Evolutionary conservation across 2,797 vertebrate genomes (phyloP), one percentile per base, ranked within the genome.

Genomic region (Petrocephalus sullivani): DNA sequence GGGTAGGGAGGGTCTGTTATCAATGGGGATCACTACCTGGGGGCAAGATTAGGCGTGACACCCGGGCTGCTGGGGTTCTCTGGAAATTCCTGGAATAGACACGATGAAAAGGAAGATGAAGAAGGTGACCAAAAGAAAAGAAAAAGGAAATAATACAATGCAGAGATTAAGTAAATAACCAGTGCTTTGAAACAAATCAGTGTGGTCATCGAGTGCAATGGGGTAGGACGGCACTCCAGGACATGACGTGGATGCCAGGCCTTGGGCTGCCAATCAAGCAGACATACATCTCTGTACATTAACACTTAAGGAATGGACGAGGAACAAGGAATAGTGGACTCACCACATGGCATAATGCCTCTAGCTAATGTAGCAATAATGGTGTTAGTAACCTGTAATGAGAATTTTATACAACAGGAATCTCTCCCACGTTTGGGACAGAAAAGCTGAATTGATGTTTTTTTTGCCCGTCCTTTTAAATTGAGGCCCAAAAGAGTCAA

Each of bases 31-130:
- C 92, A 92, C 96, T 97, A 97, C 97, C 96, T 97, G 96, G 96
- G 95, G 94, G 95, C 95, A 95, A 96, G 95, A 94, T 95, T 96
- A 95, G 96, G 94, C 91, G 96, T 96, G 95, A 95, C 94, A 93
- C 94, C 93, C 91, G 96, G 97, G 94, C 96, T 96, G 95, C 92
- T 94, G 94, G 96, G 96, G 94, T 95, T 94, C 91, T 96, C 95
- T 92, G 95, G 95, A 94, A 95, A 96, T 94, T 97, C 96, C 96
- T 97, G 97, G 95, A 96, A 95, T 96, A 97, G 95, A 95, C 96
- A 96, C 93, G 96, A 95, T 96, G 96, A 95, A 95, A 95, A 96
- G 94, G 95, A 95, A 95, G 94, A 96, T 95, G 95, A 96, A 92
- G 95, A 96, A 92, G 95, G 95, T 94, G 95, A 93, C 94, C 94